These are phyloP conservation scores for Megathymus violae DNA, from an alignment of 1,140 invertebrate species.

Conservation along the genomic window DNA sequence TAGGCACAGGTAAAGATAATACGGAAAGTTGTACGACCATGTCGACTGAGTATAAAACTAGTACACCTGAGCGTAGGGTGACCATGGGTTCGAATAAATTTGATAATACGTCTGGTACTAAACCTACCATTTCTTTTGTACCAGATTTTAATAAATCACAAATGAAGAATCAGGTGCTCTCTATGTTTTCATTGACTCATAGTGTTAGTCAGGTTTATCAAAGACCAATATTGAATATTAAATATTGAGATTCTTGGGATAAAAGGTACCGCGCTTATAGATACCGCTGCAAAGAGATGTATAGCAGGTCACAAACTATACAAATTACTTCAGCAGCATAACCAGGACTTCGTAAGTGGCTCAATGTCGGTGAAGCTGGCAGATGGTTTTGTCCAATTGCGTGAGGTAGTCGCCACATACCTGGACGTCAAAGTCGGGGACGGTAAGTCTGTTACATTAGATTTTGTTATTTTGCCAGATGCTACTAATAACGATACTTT, in stretches of 20 bases:
- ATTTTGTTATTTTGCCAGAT: conserved; percentile 37
- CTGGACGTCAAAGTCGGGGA: conserved; percentile 15
- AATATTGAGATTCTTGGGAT: conserved; percentile 32
- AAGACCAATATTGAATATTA: conserved; percentile 16
- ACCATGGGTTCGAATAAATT: too few relatives aligned
- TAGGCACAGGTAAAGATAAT: too few relatives aligned
- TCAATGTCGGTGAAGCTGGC: conserved; percentile 4
- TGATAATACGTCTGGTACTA: too few relatives aligned
- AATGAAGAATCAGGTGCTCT: not conserved
- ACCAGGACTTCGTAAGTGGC: conserved; percentile 1
- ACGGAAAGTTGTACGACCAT: too few relatives aligned
- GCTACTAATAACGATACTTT: conserved; percentile 36
- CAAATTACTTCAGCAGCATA: conserved; percentile 25
- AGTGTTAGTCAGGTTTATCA: not conserved
- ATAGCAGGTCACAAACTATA: conserved; percentile 38
- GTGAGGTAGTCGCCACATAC: conserved; percentile 3
- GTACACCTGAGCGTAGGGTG: not conserved
- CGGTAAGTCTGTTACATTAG: conserved; percentile 3
- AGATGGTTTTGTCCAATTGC: conserved; percentile 5
- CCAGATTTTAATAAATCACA: not conserved
- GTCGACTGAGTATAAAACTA: not conserved
- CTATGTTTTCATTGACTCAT: not conserved
- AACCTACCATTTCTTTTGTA: not conserved
- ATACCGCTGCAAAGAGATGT: conserved; percentile 36
- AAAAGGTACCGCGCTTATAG: conserved; percentile 32